phyloP scores from a whole-genome alignment of 2,113 vertebrate genomes.

The Equus quagga region DNA sequence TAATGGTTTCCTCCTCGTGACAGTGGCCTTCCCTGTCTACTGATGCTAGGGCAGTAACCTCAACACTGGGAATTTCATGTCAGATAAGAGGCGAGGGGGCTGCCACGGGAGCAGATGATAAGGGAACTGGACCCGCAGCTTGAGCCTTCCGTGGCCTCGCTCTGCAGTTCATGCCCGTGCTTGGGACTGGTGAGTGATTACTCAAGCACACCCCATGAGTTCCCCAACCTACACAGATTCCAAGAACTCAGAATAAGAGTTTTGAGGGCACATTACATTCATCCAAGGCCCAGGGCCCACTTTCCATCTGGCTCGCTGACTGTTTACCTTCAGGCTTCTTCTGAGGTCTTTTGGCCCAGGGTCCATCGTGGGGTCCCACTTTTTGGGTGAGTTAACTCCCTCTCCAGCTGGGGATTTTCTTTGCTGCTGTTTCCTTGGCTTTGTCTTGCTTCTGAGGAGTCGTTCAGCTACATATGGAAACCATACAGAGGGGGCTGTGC shows the following conservation, averaged over 20 bases:
- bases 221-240: neutral
- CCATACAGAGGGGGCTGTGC: conserved; percentile 74
- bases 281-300: neutral
- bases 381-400: conserved; percentile 45
- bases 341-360: neutral
- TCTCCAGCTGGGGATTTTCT: conserved; percentile 5
- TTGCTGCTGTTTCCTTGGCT: conserved; percentile 66
- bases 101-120: neutral
- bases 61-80: neutral
- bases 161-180: neutral
- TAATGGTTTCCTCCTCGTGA: neutral
- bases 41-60: neutral
- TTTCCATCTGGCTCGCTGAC: fast-evolving
- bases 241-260: neutral
- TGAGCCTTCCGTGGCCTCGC: neutral
- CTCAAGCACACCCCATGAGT: neutral
- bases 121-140: neutral
- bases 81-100: neutral
- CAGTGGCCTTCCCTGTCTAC: neutral
- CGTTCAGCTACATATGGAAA: conserved; percentile 82
- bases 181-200: neutral
- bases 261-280: neutral
- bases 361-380: no score
- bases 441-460: conserved; percentile 77
- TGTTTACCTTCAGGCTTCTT: neutral